Evolutionary conservation across 2,888 invertebrate species (phyloP), one percentile per base, ranked within the genome.

Genomic region (Theodoxus fluviatilis): DNA sequence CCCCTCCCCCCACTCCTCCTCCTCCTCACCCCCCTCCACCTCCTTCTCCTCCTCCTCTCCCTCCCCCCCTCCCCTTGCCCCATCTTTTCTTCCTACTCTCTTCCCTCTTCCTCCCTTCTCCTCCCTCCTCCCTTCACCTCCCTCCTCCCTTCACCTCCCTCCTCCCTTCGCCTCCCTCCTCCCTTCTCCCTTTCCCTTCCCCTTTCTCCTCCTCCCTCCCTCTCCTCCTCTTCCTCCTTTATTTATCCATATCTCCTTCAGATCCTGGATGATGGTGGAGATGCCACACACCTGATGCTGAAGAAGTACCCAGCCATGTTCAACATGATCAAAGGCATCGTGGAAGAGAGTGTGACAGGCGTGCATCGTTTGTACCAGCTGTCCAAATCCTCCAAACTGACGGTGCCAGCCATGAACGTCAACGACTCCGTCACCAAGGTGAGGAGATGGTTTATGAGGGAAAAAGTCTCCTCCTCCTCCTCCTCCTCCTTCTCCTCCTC

Each of bases 281-380:
- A 98, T 88, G 95, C 96, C 52, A 97, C 97, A 0, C 96, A 97
- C 87, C 90, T 96, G 71, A 95, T 97, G 94, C 91, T 96, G 74
- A 96, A 96, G 89, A 96, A 96, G 86, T 96, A 96, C 87, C 94
- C 95, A 1, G 91, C 93, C 18, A 93, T 95, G 90, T 97, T 97
- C 86, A 95, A 95, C 88, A 82, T 82, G 80, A 94, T 97, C 77
- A 96, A 95, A 89, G 96, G 96, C 71, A 96, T 98, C 83, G 97
- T 97, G 3, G 98, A 98, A 87, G 98, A 98, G 88, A 96, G 96
- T 83, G 96, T 97, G 52, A 98, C 98, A 0, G 98, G 98, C n/a
- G 97, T 98, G 0, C 98, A 98, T 88, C 92, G 98, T 73, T 89
- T 98, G 69, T 98, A 98, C 87, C 97, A 98, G 87, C 90, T 98